phyloP scores from a whole-genome alignment of 2,888 invertebrate species.

The Psylliodes chrysocephalus region DNA sequence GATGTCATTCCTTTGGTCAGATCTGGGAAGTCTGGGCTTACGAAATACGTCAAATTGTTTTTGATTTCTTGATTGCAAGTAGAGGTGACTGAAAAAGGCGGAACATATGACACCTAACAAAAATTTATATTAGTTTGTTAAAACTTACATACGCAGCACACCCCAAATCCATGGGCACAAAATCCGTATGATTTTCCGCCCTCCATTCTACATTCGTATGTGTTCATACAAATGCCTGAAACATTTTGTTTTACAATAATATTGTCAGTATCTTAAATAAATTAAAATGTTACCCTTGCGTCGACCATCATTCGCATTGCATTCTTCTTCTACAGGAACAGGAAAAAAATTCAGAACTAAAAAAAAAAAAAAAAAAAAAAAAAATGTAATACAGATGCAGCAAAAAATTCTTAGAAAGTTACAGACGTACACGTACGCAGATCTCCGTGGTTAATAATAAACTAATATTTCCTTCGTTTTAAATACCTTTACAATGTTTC shows the following conservation, averaged over 20 bases:
- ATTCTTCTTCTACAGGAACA: slow-evolving; percentile 84
- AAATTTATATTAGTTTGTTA: neutral
- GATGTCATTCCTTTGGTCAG: slow-evolving; percentile 74
- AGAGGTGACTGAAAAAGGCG: slow-evolving; percentile 77
- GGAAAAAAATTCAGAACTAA: slow-evolving; percentile 86
- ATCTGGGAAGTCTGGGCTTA: slow-evolving; percentile 84
- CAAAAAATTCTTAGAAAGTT: too few relatives aligned
- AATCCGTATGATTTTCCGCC: slow-evolving; percentile 77
- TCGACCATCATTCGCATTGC: slow-evolving; percentile 76
- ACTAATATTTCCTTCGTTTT: neutral
- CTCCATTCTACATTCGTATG: slow-evolving; percentile 83
- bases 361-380: slow-evolving; percentile 50
- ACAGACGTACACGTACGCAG: too few relatives aligned
- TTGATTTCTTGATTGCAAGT: slow-evolving; percentile 77
- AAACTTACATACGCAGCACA: slow-evolving; percentile 86
- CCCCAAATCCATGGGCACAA: slow-evolving; percentile 86
- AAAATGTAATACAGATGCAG: neutral
- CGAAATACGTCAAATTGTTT: slow-evolving; percentile 85
- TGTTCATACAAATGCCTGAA: slow-evolving; percentile 82
- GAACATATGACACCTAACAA: slow-evolving; percentile 5
- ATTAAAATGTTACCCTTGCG: slow-evolving; percentile 61
- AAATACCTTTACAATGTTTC: too few relatives aligned
- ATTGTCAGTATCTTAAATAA: too few relatives aligned
- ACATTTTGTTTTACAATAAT: too few relatives aligned
- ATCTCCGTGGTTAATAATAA: neutral